Evolutionary conservation across 1,140 invertebrate genomes (phyloP).

Genomic region (Sinonovacula constricta): DNA sequence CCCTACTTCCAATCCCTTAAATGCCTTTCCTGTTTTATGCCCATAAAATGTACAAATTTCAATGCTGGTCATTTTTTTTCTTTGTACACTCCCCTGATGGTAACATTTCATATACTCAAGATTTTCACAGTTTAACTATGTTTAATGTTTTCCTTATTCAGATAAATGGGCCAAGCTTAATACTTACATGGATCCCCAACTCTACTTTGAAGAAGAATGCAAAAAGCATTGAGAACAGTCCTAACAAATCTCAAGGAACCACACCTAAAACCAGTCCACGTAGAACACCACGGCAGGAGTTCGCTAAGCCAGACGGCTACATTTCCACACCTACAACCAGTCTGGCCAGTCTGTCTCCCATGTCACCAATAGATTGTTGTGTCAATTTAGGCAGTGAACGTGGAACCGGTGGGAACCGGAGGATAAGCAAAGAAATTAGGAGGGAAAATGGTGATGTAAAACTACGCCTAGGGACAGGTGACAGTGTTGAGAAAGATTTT

Average conservation of each 20-base stretch:
- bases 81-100: no score
- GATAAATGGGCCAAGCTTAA: constrained; percentile 85
- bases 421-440: constrained; percentile 29
- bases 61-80: no score
- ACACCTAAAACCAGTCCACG: constrained; percentile 71
- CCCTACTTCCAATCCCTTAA: no score
- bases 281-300: constrained; percentile 73
- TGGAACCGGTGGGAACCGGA: constrained; percentile 28
- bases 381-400: constrained; percentile 58
- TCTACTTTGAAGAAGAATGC: constrained; percentile 92
- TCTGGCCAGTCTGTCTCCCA: constrained; percentile 51
- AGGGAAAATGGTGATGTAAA: neutral
- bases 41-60: no score
- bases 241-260: constrained; percentile 64
- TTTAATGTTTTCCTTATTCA: no score
- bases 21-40: no score
- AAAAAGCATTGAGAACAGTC: constrained; percentile 84
- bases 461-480: constrained; percentile 5
- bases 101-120: no score
- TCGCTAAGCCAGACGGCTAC: constrained; percentile 61
- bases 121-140: no score
- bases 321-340: constrained; percentile 62
- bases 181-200: constrained; percentile 96
- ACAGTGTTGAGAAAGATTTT: neutral
- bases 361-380: constrained; percentile 58